Percentiles rank a stretch among this genome's conserved stretches.
Conservation (phyloP, 2,797 vertebrate species). For the Synanceia verrucosa region DNA sequence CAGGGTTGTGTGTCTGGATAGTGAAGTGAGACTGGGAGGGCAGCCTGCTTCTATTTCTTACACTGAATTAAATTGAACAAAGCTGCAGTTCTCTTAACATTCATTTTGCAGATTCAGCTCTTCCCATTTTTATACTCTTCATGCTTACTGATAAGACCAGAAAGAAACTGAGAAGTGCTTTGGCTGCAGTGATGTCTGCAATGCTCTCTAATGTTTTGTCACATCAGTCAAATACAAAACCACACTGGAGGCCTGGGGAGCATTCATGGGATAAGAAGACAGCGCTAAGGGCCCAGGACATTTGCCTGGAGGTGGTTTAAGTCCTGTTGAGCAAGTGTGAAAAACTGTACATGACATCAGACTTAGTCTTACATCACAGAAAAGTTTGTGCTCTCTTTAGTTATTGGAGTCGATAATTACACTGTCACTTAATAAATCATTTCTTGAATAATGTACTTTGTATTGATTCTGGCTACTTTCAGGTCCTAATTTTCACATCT, state of each 20-base stretch:
- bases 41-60: conserved; percentile 20
- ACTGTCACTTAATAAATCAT: neutral
- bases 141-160: conserved; percentile 1
- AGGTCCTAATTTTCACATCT: too few relatives aligned
- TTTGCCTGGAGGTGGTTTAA: neutral
- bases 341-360: neutral
- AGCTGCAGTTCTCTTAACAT: neutral
- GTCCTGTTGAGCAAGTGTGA: neutral
- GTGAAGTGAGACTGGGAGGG: neutral
- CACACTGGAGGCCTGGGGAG: neutral
- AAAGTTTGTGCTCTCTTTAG: neutral
- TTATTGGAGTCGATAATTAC: neutral
- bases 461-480: neutral
- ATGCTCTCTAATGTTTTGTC: neutral
- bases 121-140: neutral
- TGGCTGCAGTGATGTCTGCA: neutral
- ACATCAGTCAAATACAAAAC: neutral
- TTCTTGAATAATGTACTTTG: neutral
- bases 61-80: conserved; percentile 15
- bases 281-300: neutral
- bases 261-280: conserved; percentile 7
- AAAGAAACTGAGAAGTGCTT: conserved; percentile 1
- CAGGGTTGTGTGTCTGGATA: conserved; percentile 11
- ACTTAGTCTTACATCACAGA: neutral
- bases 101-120: neutral